Conservation (phyloP, 2,113 vertebrate genomes). For the Phoenicopterus ruber region DNA sequence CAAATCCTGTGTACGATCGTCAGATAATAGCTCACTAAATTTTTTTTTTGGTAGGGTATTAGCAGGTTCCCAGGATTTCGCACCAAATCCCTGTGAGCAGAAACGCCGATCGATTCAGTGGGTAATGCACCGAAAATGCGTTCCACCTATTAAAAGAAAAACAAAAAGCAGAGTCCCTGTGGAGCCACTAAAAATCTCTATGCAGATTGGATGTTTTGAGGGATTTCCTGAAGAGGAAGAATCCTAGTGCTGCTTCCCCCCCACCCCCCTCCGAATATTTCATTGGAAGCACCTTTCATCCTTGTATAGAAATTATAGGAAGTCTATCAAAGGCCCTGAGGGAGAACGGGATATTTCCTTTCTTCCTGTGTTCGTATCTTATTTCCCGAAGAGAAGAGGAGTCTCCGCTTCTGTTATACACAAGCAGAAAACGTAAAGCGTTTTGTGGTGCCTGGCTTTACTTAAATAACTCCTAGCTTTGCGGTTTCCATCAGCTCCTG, state of each 20-base stretch:
- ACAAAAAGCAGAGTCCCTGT: background rate
- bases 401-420: background rate
- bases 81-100: background rate
- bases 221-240: conserved; percentile 6
- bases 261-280: background rate
- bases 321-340: conserved; percentile 9
- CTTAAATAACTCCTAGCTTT: background rate
- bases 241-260: background rate
- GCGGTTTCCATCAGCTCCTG: background rate
- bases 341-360: conserved; percentile 20
- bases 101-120: background rate
- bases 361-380: conserved; percentile 23
- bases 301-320: conserved; percentile 51
- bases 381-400: conserved; percentile 35
- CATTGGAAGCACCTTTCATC: conserved; percentile 37
- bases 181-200: background rate
- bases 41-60: background rate
- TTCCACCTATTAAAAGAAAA: background rate
- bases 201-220: background rate
- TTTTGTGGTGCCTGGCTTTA: background rate
- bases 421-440: background rate
- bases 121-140: background rate
- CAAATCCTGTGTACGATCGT: background rate
- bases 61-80: background rate
- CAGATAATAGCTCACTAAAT: background rate